Conservation (phyloP, 2,113 vertebrate genomes). For the Corythoichthys haematopterus region DNA sequence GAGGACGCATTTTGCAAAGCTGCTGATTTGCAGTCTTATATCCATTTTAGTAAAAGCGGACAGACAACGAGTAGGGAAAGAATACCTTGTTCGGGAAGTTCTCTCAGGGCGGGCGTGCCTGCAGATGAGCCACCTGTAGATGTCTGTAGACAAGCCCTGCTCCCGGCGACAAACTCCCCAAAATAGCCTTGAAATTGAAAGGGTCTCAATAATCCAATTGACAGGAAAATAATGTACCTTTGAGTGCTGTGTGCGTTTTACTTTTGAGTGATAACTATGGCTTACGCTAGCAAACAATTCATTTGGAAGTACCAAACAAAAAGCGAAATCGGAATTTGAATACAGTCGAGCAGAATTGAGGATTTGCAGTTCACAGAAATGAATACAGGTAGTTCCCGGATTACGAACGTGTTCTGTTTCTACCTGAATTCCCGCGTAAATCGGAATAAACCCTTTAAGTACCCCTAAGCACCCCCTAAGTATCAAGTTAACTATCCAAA, state of each 20-base stretch:
- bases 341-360: neutral
- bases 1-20: conserved; percentile 50
- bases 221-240: conserved; percentile 31
- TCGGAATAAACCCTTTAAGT: too few relatives aligned
- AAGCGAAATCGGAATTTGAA: conserved; percentile 10
- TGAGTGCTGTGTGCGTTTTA: conserved; percentile 27
- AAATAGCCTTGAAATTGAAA: conserved; percentile 41
- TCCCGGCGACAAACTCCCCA: conserved; percentile 36
- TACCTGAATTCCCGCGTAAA: too few relatives aligned
- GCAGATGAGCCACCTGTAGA: conserved; percentile 43
- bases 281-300: conserved; percentile 22
- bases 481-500: too few relatives aligned
- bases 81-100: conserved; percentile 51
- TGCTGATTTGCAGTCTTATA: conserved; percentile 48
- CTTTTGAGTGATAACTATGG: conserved; percentile 19
- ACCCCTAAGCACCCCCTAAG: too few relatives aligned
- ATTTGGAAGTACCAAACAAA: conserved; percentile 24
- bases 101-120: conserved; percentile 24
- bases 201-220: conserved; percentile 8
- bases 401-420: too few relatives aligned
- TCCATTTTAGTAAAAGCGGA: conserved; percentile 57
- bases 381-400: too few relatives aligned
- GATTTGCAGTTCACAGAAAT: conserved; percentile 4
- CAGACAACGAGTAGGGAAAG: conserved; percentile 67
- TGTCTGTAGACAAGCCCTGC: conserved; percentile 4